phyloP scores from a whole-genome alignment of 2,888 invertebrate species.

The Luperina testacea region DNA sequence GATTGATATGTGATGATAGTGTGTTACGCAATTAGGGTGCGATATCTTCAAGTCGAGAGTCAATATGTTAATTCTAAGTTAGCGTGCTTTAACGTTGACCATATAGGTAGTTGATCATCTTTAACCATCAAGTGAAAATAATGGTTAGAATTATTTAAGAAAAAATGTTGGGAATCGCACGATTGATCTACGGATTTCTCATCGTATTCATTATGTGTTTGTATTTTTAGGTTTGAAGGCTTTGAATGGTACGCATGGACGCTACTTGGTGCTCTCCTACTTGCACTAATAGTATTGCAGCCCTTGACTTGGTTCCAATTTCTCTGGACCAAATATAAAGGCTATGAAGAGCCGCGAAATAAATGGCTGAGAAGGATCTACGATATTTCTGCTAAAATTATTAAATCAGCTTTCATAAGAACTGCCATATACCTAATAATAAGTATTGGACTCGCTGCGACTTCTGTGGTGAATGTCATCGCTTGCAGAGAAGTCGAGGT shows the following conservation, averaged over 20 bases:
- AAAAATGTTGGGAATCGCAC: neutral
- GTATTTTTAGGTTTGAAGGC: conserved; percentile 76
- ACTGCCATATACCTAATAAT: conserved; percentile 92
- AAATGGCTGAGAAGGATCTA: conserved; percentile 89
- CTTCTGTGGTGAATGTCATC: conserved; percentile 92
- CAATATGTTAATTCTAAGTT: neutral
- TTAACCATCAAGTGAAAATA: neutral
- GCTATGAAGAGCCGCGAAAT: conserved; percentile 90
- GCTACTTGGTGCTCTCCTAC: conserved; percentile 72
- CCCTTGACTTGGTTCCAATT: conserved; percentile 94
- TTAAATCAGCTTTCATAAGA: conserved; percentile 91
- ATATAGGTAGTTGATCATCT: neutral
- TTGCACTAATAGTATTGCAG: conserved; percentile 88
- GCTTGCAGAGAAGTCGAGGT: conserved; percentile 79
- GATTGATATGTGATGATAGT: neutral
- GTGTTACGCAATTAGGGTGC: neutral
- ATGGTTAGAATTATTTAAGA: neutral
- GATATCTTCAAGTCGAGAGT: neutral
- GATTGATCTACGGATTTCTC: neutral
- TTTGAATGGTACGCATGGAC: conserved; percentile 81
- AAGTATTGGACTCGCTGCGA: conserved; percentile 91
- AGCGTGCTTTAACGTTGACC: neutral
- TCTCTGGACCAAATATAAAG: conserved; percentile 90
- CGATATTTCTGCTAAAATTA: conserved; percentile 90
- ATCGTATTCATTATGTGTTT: conserved; percentile 2